Percentiles rank a stretch among this genome's conserved stretches.
These are phyloP conservation scores for Petrocephalus sullivani DNA, from an alignment of 2,797 vertebrate genomes.

Conservation along the genomic window DNA sequence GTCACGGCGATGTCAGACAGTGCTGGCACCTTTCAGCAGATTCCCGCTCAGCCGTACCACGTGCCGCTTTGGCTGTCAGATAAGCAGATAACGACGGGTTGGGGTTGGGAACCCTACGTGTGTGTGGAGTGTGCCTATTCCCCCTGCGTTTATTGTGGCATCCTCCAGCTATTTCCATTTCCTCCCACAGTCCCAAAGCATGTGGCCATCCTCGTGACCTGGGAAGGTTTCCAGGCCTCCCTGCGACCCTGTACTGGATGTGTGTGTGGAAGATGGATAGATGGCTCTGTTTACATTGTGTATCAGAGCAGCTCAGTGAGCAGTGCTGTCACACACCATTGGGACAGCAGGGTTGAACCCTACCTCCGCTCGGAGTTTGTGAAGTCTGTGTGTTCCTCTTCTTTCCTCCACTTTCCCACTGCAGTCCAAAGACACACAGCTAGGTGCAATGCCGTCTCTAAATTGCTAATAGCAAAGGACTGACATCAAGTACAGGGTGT, in stretches of 20 bases:
- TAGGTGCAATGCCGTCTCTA: not conserved
- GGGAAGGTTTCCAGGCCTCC: not conserved
- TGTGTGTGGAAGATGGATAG: not conserved
- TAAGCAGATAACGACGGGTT: not conserved
- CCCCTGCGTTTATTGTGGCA: not conserved
- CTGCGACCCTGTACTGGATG: not conserved
- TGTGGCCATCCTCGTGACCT: not conserved
- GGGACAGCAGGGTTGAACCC: not conserved
- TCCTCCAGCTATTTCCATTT: not conserved
- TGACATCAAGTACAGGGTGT: not conserved
- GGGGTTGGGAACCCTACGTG: not conserved
- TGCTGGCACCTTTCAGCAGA: not conserved
- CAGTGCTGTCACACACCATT: not conserved
- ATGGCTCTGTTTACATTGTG: not conserved
- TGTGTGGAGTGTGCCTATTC: not conserved
- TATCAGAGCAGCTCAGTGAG: not conserved
- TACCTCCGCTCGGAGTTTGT: not conserved
- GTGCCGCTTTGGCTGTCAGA: not conserved
- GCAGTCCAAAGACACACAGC: not conserved
- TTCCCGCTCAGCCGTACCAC: not conserved
- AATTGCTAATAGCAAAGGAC: not conserved
- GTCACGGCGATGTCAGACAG: not conserved
- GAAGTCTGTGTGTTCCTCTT: not conserved
- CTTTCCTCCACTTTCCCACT: not conserved
- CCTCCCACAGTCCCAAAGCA: not conserved